Evolutionary conservation across 2,888 invertebrate genomes (phyloP).

Genomic region (Silvanus unidentatus): DNA sequence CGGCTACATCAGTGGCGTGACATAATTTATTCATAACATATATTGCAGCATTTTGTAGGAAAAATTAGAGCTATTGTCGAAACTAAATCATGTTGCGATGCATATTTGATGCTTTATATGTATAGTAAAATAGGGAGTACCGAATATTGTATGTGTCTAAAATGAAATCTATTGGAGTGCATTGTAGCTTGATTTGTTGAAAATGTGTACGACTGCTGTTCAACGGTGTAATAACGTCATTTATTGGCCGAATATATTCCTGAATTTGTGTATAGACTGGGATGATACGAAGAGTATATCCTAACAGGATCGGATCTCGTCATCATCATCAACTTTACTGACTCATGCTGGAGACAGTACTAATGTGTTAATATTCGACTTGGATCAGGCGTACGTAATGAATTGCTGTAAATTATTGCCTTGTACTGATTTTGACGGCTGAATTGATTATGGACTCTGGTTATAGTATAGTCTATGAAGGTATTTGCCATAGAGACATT

Average conservation of each 20-base stretch:
- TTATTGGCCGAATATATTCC: too few relatives aligned
- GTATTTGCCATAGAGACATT: constrained; percentile 7
- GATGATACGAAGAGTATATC: too few relatives aligned
- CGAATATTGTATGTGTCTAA: constrained; percentile 13
- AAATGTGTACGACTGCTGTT: constrained; percentile 5
- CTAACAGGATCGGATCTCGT: too few relatives aligned
- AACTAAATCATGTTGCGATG: constrained; percentile 19
- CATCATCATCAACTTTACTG: constrained; percentile 6
- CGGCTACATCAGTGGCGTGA: constrained; percentile 6
- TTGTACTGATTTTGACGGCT: constrained; percentile 28
- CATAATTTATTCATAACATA: constrained; percentile 13
- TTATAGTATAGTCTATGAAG: constrained; percentile 10
- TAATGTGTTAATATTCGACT: constrained; percentile 22
- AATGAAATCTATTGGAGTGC: constrained; percentile 21
- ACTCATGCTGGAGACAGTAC: constrained; percentile 18
- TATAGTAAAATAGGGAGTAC: too few relatives aligned
- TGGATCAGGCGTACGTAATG: constrained; percentile 24
- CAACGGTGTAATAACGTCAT: too few relatives aligned
- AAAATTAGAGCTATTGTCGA: constrained; percentile 24
- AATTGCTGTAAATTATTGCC: constrained; percentile 30
- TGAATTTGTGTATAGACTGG: too few relatives aligned
- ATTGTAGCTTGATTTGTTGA: constrained; percentile 18
- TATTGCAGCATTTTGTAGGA: constrained; percentile 13
- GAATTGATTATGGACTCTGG: constrained; percentile 26
- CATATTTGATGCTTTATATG: constrained; percentile 19